These are phyloP conservation scores for Diadumene lineata DNA, from an alignment of 92 coral and sea anemone species.

Conservation along the genomic window DNA sequence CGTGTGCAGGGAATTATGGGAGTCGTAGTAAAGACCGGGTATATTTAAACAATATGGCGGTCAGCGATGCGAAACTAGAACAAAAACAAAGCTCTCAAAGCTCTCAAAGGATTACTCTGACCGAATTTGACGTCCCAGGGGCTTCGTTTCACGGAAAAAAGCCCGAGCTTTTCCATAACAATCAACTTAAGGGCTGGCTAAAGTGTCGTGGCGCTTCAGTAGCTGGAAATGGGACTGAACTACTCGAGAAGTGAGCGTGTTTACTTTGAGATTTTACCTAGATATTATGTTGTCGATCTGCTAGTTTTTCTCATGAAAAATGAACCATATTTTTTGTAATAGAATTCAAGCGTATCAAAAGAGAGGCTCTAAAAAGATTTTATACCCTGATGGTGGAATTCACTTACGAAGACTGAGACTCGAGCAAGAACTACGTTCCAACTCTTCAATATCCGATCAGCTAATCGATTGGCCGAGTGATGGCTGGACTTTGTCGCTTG, in stretches of 20 bases:
- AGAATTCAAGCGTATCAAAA: too few species aligned
- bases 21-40: slow-evolving; percentile 40
- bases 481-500: too few species aligned
- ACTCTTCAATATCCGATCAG: too few species aligned
- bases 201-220: slow-evolving; percentile 46
- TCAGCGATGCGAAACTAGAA: slow-evolving; percentile 4
- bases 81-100: background rate
- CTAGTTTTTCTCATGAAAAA: slow-evolving; percentile 16
- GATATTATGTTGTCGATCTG: background rate
- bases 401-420: too few species aligned
- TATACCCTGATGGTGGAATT: too few species aligned
- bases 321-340: too few species aligned
- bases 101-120: slow-evolving; percentile 29
- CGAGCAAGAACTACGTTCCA: too few species aligned
- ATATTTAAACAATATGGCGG: slow-evolving; percentile 28
- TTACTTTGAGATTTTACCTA: too few species aligned
- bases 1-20: too few species aligned
- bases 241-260: background rate
- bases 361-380: too few species aligned
- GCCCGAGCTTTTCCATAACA: slow-evolving; percentile 39
- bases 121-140: slow-evolving; percentile 44
- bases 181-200: slow-evolving; percentile 34
- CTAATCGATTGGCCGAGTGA: too few species aligned
- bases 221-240: slow-evolving; percentile 32
- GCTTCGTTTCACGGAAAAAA: slow-evolving; percentile 39